Base-by-base conservation (phyloP, 2,888 invertebrate species). In the Drosophila leonis region DNA sequence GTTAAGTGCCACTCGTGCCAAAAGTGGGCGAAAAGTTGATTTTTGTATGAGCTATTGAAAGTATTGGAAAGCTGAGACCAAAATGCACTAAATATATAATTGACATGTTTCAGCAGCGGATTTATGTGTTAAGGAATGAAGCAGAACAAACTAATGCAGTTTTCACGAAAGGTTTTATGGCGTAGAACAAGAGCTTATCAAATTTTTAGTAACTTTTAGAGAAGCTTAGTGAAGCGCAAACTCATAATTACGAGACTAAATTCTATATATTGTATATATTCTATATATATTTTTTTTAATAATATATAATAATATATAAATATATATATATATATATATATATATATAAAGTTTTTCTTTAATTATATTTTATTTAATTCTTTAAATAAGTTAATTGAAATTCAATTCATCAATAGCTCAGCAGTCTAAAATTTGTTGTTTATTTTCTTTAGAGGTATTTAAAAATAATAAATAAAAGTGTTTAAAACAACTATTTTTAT, bases 1-100 rank as follows among this genome's bases (percentile, higher is more conserved):
- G 75, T 74, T 80, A 75, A 82, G 72, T 80, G 71, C 62, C 72
- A 56, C 67, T 75, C 57, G 56, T 51, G 57, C 61, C 63, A 56
- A n/a, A 52, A 62, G 62, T 74, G 62, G 67, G 74, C 59, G 70
- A 42, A 63, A 64, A 59, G 55, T 72, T 63, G 48, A 73, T 62
- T 73, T 71, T 31, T 54, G 46, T 46, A 31, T 31, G 41, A 52
- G 37, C 62, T 39, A 55, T 74, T 24, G 60, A 15, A 57, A 24
- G 29, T 51, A 68, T 73, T 74, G 52, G 24, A 15, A 62, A 70
- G 61, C 52, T 31, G 8, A 10, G 15, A 70, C 35, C 61, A 61
- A 6, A 4, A 39, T 37, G 39, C 55, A 67, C 46, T 56, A 20
- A 66, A 59, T 59, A 15, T 59, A 13, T 48, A 59, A 42, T 63